phyloP scores from a whole-genome alignment of 2,888 invertebrate genomes.

The Pristionchus maxplancki region DNA sequence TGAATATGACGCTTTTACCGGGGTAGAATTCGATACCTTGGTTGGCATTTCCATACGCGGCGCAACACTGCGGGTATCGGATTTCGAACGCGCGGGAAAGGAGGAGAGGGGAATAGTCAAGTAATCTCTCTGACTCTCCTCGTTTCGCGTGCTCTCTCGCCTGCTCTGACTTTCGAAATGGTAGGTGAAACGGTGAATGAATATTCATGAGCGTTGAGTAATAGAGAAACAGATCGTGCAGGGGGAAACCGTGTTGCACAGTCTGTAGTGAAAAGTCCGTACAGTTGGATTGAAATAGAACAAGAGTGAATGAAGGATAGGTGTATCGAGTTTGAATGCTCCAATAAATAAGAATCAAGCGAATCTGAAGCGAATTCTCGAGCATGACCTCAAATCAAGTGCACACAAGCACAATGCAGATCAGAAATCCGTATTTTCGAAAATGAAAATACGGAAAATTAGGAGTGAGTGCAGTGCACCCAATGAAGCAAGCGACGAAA shows the following conservation, averaged over 20 bases:
- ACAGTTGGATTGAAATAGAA: not conserved
- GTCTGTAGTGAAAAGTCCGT: not conserved
- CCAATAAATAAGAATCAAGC: too few species aligned
- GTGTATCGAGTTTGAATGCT: too few species aligned
- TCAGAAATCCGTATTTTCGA: too few species aligned
- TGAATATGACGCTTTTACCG: not conserved
- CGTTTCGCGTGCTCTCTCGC: not conserved
- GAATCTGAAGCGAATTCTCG: too few species aligned
- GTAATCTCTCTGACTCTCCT: not conserved
- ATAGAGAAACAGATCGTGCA: not conserved
- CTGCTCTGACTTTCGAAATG: not conserved
- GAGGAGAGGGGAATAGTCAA: not conserved
- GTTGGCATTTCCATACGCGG: not conserved
- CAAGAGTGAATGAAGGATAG: not conserved
- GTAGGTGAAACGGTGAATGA: not conserved
- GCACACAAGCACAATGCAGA: too few species aligned
- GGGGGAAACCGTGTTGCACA: not conserved
- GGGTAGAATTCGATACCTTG: not conserved
- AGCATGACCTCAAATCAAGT: too few species aligned
- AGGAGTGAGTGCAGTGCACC: too few species aligned
- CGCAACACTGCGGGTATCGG: not conserved
- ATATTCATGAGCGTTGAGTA: constrained; percentile 26
- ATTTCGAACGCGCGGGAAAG: constrained; percentile 18
- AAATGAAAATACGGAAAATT: too few species aligned
- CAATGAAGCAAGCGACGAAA: not conserved